Conservation (phyloP, 2,113 vertebrate genomes). For the Isurus oxyrinchus region DNA sequence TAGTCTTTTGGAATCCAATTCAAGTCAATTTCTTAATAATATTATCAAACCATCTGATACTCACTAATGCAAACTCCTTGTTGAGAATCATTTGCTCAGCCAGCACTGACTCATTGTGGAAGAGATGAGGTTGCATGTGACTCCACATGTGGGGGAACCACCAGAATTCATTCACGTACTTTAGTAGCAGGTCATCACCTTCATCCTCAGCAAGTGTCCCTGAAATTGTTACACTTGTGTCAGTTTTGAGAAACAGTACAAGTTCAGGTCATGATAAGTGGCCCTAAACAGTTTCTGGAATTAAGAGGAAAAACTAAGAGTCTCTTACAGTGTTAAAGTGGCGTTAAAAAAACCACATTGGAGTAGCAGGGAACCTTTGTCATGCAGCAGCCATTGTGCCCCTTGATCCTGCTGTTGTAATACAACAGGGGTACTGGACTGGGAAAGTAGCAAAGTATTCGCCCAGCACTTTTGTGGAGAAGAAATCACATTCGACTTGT, state of each 20-base stretch:
- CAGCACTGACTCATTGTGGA: constrained; percentile 89
- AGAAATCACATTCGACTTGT: too few species aligned
- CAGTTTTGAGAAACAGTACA: constrained; percentile 5
- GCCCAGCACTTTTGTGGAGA: too few species aligned
- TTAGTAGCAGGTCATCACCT: constrained; percentile 80
- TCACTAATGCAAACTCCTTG: constrained; percentile 95
- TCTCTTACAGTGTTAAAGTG: background rate
- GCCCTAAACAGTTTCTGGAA: background rate
- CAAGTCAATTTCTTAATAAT: too few species aligned
- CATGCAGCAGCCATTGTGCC: background rate
- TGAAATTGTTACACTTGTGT: constrained; percentile 44
- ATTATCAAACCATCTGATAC: constrained; percentile 43
- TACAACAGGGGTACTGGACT: background rate
- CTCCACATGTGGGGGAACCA: constrained; percentile 99
- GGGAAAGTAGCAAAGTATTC: background rate
- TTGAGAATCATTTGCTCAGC: constrained; percentile 98
- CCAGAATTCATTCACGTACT: constrained; percentile 90
- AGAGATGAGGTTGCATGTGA: constrained; percentile 97
- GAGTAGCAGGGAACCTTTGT: background rate
- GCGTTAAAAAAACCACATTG: background rate
- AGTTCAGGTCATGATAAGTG: background rate
- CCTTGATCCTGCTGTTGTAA: background rate
- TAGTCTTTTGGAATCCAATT: background rate
- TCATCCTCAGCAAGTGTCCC: constrained; percentile 84
- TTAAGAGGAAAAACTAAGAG: background rate